Percentiles rank a stretch among this genome's conserved stretches.
Conservation (phyloP, 2,113 vertebrate species). For the Chloropsis hardwickii region DNA sequence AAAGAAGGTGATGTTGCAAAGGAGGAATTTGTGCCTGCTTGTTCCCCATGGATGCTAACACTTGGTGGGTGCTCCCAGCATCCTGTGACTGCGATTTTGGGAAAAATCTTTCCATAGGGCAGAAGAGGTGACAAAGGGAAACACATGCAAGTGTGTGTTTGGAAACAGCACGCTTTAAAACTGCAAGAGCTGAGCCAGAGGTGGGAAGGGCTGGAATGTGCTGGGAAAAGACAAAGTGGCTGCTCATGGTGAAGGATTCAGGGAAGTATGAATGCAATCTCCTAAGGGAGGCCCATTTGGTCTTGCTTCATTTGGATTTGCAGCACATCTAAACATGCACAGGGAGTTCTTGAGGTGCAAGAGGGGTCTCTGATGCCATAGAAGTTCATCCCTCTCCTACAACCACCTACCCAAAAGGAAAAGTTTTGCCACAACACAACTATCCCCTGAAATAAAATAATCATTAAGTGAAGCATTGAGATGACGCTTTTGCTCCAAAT, state of each 20-base stretch:
- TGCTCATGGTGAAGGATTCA: background rate
- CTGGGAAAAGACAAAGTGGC: background rate
- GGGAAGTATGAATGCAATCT: background rate
- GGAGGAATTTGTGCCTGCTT: conserved; percentile 11
- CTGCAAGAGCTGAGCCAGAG: background rate
- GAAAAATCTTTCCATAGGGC: background rate
- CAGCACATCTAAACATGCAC: background rate
- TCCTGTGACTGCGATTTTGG: fast-evolving
- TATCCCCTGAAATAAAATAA: background rate
- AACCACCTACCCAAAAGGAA: background rate
- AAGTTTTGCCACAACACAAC: background rate
- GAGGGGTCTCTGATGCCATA: background rate
- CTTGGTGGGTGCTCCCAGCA: background rate
- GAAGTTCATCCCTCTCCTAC: background rate
- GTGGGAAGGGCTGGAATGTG: background rate
- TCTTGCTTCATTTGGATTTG: background rate
- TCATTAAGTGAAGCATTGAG: fast-evolving
- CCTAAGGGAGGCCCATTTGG: background rate
- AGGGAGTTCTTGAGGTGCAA: background rate
- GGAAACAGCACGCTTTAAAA: background rate
- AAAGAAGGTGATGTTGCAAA: conserved; percentile 36
- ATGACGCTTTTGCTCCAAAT: background rate
- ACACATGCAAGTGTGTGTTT: background rate
- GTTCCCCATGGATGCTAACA: background rate
- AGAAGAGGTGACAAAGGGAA: background rate